These are phyloP conservation scores for Toxonevra muliebris DNA, from an alignment of 2,888 invertebrate genomes.

Conservation along the genomic window DNA sequence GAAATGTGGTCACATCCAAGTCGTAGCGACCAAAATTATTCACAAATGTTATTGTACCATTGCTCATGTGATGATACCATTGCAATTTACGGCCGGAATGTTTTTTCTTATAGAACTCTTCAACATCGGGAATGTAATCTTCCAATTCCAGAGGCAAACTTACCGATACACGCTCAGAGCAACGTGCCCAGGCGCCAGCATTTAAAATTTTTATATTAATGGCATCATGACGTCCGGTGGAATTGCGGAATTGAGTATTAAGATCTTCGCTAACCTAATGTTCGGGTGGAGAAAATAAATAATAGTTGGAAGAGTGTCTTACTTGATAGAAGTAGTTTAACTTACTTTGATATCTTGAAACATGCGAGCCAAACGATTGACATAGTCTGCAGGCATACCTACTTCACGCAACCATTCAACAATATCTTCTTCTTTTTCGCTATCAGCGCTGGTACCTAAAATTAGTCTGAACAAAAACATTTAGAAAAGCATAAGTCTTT, in stretches of 20 bases:
- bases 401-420: slow-evolving; percentile 97
- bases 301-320: neutral
- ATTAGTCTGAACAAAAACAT: slow-evolving; percentile 73
- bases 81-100: slow-evolving; percentile 97
- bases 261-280: slow-evolving; percentile 91
- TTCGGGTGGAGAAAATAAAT: neutral
- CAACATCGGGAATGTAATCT: slow-evolving; percentile 98
- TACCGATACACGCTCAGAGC: slow-evolving; percentile 93
- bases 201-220: slow-evolving; percentile 99
- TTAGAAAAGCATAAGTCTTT: too few species aligned
- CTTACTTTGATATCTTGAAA: slow-evolving; percentile 94
- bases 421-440: slow-evolving; percentile 99
- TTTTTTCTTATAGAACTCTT: slow-evolving; percentile 97
- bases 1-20: slow-evolving; percentile 98
- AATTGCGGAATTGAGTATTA: slow-evolving; percentile 89
- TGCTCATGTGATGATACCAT: slow-evolving; percentile 99
- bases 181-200: slow-evolving; percentile 96
- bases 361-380: slow-evolving; percentile 98
- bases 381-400: slow-evolving; percentile 99
- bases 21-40: slow-evolving; percentile 94
- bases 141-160: slow-evolving; percentile 97
- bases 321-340: neutral
- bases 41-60: slow-evolving; percentile 96
- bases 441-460: slow-evolving; percentile 97
- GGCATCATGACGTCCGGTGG: slow-evolving; percentile 82